A percentile compares a stretch with the other conserved stretches of the same genome.
These are phyloP conservation scores for Theonella swinhoei DNA, from an alignment of 37 sponge, comb jelly and placozoan genomes.

Conservation along the genomic window DNA sequence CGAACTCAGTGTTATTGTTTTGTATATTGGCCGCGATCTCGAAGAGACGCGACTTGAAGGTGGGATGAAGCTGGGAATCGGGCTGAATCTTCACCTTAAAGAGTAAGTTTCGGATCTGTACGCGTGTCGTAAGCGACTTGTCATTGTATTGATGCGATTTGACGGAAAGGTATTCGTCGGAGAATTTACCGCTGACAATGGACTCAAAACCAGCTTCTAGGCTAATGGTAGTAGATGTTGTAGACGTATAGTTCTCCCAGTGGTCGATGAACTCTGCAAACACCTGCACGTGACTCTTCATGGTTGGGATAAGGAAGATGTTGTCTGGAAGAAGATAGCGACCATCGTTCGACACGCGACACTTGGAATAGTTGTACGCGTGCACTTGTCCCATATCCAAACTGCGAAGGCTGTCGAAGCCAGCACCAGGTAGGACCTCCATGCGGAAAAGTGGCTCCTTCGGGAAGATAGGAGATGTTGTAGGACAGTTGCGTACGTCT, in stretches of 20 bases:
- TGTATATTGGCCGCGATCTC: conserved; percentile 78
- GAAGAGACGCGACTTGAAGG: conserved; percentile 52
- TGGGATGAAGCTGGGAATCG: conserved; percentile 38
- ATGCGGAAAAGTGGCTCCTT: conserved; percentile 57
- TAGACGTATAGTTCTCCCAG: conserved; percentile 62
- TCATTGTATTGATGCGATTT: conserved; percentile 50
- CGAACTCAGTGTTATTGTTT: conserved; percentile 57
- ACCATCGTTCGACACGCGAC: conserved; percentile 67
- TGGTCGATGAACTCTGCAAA: conserved; percentile 55
- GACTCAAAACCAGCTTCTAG: conserved; percentile 38
- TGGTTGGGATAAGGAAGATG: conserved; percentile 50
- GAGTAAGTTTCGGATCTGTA: conserved; percentile 52
- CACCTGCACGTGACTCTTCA: conserved; percentile 55
- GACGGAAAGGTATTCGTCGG: conserved; percentile 33
- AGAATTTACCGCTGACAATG: conserved; percentile 66
- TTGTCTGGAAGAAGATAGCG: conserved; percentile 68
- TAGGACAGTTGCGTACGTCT: conserved; percentile 75
- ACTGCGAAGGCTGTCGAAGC: conserved; percentile 79
- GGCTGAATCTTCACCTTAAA: conserved; percentile 56
- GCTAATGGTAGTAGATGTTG: conserved; percentile 56
- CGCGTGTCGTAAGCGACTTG: conserved; percentile 43
- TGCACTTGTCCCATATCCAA: conserved; percentile 68
- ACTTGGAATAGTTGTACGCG: conserved; percentile 60
- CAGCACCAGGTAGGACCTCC: conserved; percentile 75
- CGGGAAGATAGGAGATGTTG: not conserved